Evolutionary conservation across 2,797 vertebrate species (phyloP).

Genomic region (Antennarius maculatus): DNA sequence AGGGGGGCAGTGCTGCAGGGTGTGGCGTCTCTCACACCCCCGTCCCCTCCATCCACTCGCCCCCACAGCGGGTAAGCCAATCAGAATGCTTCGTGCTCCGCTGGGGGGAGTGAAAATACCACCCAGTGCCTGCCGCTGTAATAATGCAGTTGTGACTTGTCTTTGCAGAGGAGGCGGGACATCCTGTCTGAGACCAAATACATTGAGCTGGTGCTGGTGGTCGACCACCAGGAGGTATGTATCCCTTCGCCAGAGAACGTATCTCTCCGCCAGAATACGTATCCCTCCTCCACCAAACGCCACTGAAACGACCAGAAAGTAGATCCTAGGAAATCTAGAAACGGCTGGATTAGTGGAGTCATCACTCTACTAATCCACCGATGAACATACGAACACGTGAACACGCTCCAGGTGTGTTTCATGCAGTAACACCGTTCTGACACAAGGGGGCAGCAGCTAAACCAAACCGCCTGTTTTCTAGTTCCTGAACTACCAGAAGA

Average conservation of each 20-base stretch:
- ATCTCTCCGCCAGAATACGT: too few relatives aligned
- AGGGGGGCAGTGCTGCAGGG: conserved; percentile 25
- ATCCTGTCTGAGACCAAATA: conserved; percentile 84
- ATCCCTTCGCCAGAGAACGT: too few relatives aligned
- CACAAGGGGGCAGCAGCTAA: neutral
- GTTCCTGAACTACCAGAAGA: conserved; percentile 81
- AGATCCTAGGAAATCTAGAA: too few relatives aligned
- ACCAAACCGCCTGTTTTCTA: conserved; percentile 29
- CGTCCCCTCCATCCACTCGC: conserved; percentile 33
- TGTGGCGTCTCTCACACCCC: conserved; percentile 71
- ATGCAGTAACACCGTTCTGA: too few relatives aligned
- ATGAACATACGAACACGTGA: too few relatives aligned
- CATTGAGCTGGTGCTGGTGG: conserved; percentile 93
- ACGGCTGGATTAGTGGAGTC: too few relatives aligned
- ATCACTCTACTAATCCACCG: too few relatives aligned
- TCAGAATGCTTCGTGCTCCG: too few relatives aligned
- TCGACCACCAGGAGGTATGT: conserved; percentile 88
- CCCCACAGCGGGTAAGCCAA: conserved; percentile 78
- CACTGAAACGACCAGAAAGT: too few relatives aligned
- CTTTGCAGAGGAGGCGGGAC: conserved; percentile 79
- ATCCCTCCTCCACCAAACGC: too few relatives aligned
- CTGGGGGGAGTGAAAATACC: too few relatives aligned
- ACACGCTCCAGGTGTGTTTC: too few relatives aligned
- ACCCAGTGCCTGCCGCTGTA: neutral
- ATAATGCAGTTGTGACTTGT: conserved; percentile 1